Evolutionary conservation across 1,140 invertebrate species (phyloP).

Genomic region (Thrips palmi): DNA sequence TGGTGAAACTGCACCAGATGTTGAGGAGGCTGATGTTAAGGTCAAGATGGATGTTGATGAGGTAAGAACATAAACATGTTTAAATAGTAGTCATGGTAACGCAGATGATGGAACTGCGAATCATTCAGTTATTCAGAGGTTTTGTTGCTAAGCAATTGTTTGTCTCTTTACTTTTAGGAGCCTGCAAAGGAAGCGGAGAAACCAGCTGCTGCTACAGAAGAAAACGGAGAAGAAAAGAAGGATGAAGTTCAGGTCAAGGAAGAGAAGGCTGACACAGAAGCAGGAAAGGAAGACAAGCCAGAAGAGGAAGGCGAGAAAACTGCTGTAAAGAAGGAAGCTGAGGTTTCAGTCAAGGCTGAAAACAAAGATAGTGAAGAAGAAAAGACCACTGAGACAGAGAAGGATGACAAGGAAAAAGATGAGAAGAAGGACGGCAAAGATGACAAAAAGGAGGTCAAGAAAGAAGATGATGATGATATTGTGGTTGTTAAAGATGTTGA

Average conservation of each 20-base stretch:
- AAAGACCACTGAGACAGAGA: constrained; percentile 16
- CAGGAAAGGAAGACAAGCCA: constrained; percentile 15
- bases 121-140: not conserved
- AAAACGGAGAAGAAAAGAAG: constrained; percentile 7
- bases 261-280: constrained; percentile 19
- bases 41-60: no score
- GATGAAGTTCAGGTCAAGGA: constrained; percentile 6
- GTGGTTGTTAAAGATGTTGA: constrained; percentile 16
- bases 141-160: constrained; percentile 2
- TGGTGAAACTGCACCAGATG: no score
- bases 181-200: constrained; percentile 11
- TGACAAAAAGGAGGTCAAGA: constrained; percentile 20
- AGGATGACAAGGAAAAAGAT: constrained; percentile 16
- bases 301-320: constrained; percentile 14
- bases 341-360: constrained; percentile 11
- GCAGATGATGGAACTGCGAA: not conserved
- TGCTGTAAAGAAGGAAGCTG: constrained; percentile 19
- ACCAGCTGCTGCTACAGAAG: constrained; percentile 9
- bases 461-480: constrained; percentile 23
- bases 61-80: no score
- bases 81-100: not conserved
- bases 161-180: not conserved
- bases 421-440: constrained; percentile 15
- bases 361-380: constrained; percentile 18
- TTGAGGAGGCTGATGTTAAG: no score